Evolutionary conservation across 1,140 invertebrate species (phyloP), one percentile per base, ranked within the genome.

Genomic region (Acromyrmex heyeri): DNA sequence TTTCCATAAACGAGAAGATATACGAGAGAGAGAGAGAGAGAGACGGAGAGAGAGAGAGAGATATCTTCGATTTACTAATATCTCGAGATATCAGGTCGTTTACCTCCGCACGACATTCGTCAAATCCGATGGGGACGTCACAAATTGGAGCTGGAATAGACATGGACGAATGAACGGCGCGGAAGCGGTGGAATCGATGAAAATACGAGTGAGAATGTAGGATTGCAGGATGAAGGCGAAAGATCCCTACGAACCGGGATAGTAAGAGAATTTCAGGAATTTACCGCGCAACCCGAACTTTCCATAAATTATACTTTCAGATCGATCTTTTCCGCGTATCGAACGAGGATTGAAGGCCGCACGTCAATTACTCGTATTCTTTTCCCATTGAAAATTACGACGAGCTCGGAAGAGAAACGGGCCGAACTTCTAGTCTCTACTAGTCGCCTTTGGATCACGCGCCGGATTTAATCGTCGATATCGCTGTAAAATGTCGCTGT

Each of bases 241-340:
- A 24, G 34, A 72, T 72, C 55, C 48, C 27, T 10, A 34, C 24
- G 30, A 57, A 30, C 12, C 67, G 67, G 30, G 65, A 67, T 65
- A 18, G 48, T 34, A 18, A 44, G 38, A 27, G 53, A 73, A 83
- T 83, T 73, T 73, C 55, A 61, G 79, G 38, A 83, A 83, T 83
- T 83, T 73, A 75, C 34, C 50, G n/a, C 55, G 34, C 34, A 12
- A 30, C 27, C 34, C 53, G 65, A 59, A 21, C 67, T 83, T 75
- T 83, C 69, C 79, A 75, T 75, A 75, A 83, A 83, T 83, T 83
- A 83, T 61, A 83, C 79, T 83, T 83, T 83, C 79, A 83, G 38
- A 83, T 83, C 57, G 69, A 83, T 83, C 55, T 50, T 75, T 62
- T 10, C 55, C 69, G 79, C 67, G 67, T 61, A 82, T 82, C 79